Evolutionary conservation across 2,113 vertebrate species (phyloP).

Genomic region (Glaucomys volans): DNA sequence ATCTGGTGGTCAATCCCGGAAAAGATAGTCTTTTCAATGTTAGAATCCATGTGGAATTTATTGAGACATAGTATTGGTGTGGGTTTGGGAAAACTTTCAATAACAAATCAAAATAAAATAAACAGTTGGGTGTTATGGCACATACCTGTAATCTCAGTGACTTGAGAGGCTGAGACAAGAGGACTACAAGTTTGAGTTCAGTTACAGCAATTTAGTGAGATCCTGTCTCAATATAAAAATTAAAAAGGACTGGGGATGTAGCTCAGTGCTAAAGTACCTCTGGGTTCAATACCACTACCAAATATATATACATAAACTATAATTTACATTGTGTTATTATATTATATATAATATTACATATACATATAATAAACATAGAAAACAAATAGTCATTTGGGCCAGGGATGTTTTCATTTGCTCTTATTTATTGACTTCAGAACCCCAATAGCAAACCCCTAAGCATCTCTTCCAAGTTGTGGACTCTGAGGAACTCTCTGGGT

Average conservation of each 20-base stretch:
- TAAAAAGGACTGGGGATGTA: too few relatives aligned
- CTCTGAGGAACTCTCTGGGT: neutral
- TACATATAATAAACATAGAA: neutral
- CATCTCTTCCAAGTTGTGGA: neutral
- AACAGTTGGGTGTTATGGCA: neutral
- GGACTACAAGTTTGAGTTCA: too few relatives aligned
- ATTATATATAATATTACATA: neutral
- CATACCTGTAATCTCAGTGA: too few relatives aligned
- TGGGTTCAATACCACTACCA: too few relatives aligned
- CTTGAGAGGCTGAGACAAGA: too few relatives aligned
- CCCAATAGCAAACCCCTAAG: neutral
- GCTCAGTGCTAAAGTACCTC: too few relatives aligned
- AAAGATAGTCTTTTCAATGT: neutral
- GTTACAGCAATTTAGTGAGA: too few relatives aligned
- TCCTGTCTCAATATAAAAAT: too few relatives aligned
- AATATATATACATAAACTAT: too few relatives aligned
- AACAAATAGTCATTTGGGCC: neutral
- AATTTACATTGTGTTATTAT: too few relatives aligned
- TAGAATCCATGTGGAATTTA: neutral
- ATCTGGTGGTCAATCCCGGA: neutral
- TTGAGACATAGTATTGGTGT: neutral
- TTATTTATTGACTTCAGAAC: slow-evolving; percentile 31
- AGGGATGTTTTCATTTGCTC: neutral
- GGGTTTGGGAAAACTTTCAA: neutral
- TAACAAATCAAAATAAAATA: neutral